Percentiles rank a stretch among this genome's conserved stretches.
These are phyloP conservation scores for Nephrotoma flavescens DNA, from an alignment of 2,888 invertebrate species.

Conservation along the genomic window DNA sequence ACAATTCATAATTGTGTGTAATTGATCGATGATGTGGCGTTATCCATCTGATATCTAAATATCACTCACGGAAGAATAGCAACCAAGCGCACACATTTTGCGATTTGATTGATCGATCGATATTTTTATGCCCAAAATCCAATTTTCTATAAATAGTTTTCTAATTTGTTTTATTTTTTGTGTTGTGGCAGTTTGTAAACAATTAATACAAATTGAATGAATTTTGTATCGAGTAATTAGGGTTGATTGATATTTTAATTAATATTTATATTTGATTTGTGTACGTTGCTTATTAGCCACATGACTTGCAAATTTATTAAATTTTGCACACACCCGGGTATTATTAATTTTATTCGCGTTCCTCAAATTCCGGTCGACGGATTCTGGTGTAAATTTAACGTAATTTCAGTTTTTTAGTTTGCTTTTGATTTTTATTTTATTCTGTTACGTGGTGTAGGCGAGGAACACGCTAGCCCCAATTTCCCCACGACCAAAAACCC, in stretches of 20 bases:
- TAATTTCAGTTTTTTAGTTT: too few species aligned
- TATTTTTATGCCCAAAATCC: neutral
- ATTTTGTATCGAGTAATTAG: neutral
- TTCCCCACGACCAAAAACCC: too few species aligned
- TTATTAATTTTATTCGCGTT: too few species aligned
- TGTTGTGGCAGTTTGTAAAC: neutral
- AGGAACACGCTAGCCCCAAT: too few species aligned
- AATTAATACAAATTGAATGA: neutral
- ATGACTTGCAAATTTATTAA: neutral
- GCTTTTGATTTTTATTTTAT: too few species aligned
- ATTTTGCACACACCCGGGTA: too few species aligned
- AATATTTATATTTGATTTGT: neutral
- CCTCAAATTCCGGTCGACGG: too few species aligned
- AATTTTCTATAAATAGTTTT: neutral
- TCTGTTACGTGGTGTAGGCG: too few species aligned
- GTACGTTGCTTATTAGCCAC: neutral
- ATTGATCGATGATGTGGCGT: neutral
- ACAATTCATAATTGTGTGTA: neutral
- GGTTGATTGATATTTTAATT: neutral
- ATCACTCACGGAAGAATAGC: neutral
- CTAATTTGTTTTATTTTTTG: neutral
- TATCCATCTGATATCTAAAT: neutral
- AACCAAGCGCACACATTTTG: neutral
- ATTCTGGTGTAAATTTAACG: too few species aligned
- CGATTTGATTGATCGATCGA: neutral